Percentiles rank a stretch among this genome's conserved stretches.
phyloP scores from a whole-genome alignment of 2,113 vertebrate genomes.

The Embiotoca jacksoni region DNA sequence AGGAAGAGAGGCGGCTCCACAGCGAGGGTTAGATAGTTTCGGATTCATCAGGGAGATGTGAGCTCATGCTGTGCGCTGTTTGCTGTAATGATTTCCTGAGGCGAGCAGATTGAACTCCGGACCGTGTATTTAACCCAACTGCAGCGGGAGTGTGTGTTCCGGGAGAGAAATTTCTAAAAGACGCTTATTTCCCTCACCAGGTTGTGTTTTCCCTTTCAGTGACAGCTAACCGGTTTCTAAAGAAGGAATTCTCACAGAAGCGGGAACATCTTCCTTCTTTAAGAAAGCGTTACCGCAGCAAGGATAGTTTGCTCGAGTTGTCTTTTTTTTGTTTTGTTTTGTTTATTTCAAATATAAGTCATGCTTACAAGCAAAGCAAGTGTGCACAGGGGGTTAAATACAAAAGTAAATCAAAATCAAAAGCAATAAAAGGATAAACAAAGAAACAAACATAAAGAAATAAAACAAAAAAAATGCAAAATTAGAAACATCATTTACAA shows the following conservation, averaged over 20 bases:
- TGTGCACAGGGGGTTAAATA: slow-evolving; percentile 41
- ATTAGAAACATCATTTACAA: slow-evolving; percentile 56
- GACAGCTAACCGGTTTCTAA: neutral
- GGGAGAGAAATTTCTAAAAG: neutral
- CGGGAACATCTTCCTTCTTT: neutral
- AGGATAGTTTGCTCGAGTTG: slow-evolving; percentile 25
- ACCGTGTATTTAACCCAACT: slow-evolving; percentile 34
- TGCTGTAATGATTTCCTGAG: slow-evolving; percentile 53
- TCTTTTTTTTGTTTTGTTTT: slow-evolving; percentile 16
- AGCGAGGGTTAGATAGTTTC: slow-evolving; percentile 10
- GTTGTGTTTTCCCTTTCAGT: neutral
- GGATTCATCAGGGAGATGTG: slow-evolving; percentile 31
- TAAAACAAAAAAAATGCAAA: slow-evolving; percentile 50
- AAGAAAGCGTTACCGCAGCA: slow-evolving; percentile 33
- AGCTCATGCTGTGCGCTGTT: slow-evolving; percentile 46
- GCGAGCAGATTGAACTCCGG: slow-evolving; percentile 50
- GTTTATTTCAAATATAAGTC: slow-evolving; percentile 77
- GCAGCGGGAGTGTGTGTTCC: slow-evolving; percentile 4
- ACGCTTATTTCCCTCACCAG: neutral
- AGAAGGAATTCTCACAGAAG: neutral
- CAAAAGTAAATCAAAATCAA: slow-evolving; percentile 34
- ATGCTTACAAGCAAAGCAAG: slow-evolving; percentile 73
- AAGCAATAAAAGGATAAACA: slow-evolving; percentile 25
- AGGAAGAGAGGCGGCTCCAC: neutral
- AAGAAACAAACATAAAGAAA: slow-evolving; percentile 46